Evolutionary conservation across 2,797 vertebrate species (phyloP).

Genomic region (Anabacerthia variegaticeps): DNA sequence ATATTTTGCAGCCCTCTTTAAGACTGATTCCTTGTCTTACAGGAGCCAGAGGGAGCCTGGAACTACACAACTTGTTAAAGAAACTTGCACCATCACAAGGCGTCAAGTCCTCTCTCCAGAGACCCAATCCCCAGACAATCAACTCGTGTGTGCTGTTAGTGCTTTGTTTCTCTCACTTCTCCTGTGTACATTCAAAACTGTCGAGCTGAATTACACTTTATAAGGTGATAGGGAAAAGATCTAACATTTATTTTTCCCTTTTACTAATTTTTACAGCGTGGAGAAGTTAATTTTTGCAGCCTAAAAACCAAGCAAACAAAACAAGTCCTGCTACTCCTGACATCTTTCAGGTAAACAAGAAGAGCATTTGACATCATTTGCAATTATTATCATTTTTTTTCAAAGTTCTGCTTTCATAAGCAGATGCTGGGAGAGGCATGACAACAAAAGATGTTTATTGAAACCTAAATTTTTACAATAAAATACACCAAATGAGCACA

Average conservation of each 20-base stretch:
- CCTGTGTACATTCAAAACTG: slow-evolving; percentile 58
- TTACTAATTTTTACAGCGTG: slow-evolving; percentile 77
- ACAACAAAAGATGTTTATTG: not conserved
- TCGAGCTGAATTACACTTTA: slow-evolving; percentile 11
- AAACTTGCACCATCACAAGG: slow-evolving; percentile 79
- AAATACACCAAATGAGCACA: not conserved
- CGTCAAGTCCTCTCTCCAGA: slow-evolving; percentile 79
- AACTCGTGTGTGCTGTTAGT: slow-evolving; percentile 78
- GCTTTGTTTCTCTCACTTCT: slow-evolving; percentile 78
- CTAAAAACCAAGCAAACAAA: slow-evolving; percentile 59
- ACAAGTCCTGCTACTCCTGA: slow-evolving; percentile 76
- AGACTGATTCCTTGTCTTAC: slow-evolving; percentile 77
- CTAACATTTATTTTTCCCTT: slow-evolving; percentile 10
- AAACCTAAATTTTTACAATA: not conserved
- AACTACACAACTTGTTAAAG: slow-evolving; percentile 74
- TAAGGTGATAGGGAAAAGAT: slow-evolving; percentile 22
- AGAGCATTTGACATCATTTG: not conserved
- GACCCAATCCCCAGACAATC: slow-evolving; percentile 75
- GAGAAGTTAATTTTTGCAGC: slow-evolving; percentile 82
- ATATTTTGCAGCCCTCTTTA: not conserved
- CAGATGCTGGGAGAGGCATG: not conserved
- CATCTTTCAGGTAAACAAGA: slow-evolving; percentile 81
- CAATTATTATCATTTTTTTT: not conserved
- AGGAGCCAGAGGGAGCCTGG: slow-evolving; percentile 74
- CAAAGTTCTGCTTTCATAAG: not conserved